Percentiles rank a stretch among this genome's conserved stretches.
phyloP scores from a whole-genome alignment of 1,140 invertebrate genomes.

The Drosophila willistoni region DNA sequence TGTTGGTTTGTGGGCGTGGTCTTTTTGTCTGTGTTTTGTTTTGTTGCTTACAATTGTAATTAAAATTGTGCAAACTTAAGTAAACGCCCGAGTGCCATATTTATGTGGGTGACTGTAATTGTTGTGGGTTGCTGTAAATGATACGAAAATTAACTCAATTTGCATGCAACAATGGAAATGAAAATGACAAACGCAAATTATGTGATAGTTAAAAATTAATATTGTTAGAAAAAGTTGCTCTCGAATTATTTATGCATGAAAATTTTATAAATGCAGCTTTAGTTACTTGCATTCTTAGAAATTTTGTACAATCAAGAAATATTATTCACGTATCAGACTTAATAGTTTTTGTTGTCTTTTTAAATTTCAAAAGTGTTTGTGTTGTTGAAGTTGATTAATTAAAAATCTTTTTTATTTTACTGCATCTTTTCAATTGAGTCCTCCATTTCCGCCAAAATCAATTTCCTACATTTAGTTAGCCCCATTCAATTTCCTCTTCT shows the following conservation, averaged over 20 bases:
- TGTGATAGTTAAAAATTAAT: conserved; percentile 6
- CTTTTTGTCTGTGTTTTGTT: conserved; percentile 30
- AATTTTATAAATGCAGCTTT: too few relatives aligned
- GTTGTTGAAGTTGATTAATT: background rate
- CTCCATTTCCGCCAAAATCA: background rate
- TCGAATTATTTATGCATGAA: background rate
- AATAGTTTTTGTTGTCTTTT: too few relatives aligned
- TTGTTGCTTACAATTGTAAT: conserved; percentile 54
- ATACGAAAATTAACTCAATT: conserved; percentile 12
- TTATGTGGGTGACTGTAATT: conserved; percentile 62
- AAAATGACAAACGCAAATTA: conserved; percentile 3
- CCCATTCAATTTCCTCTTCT: background rate
- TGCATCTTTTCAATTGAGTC: too few relatives aligned
- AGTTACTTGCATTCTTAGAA: too few relatives aligned
- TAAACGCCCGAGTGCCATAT: conserved; percentile 49
- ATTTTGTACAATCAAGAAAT: too few relatives aligned
- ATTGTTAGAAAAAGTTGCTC: background rate
- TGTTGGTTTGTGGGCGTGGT: conserved; percentile 42
- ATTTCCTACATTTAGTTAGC: background rate
- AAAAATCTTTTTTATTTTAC: background rate
- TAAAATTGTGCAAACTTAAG: conserved; percentile 61
- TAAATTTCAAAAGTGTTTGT: too few relatives aligned
- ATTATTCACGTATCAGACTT: too few relatives aligned
- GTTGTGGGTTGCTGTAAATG: conserved; percentile 10
- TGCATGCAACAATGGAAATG: background rate